phyloP scores from a whole-genome alignment of 2,888 invertebrate species.

The Gymnosoma rotundatum region DNA sequence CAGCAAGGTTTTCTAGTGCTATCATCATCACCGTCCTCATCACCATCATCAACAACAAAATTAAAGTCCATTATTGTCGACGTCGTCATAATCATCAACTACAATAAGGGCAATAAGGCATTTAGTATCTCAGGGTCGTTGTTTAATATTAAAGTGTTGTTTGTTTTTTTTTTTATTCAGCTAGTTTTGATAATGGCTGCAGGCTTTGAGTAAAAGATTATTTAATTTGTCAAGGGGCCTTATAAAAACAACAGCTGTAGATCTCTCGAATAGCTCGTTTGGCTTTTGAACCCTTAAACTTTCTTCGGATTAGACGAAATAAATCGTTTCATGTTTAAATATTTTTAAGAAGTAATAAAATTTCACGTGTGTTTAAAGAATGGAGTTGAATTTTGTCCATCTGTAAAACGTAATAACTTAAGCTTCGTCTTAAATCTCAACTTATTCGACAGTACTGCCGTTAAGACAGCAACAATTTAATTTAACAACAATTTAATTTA shows the following conservation, averaged over 20 bases:
- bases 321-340: too few relatives aligned
- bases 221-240: slow-evolving; percentile 14
- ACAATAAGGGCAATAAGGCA: slow-evolving; percentile 65
- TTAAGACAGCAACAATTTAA: too few relatives aligned
- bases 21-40: slow-evolving; percentile 38
- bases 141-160: slow-evolving; percentile 55
- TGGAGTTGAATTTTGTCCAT: too few relatives aligned
- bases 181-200: slow-evolving; percentile 56
- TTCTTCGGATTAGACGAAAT: too few relatives aligned
- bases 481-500: too few relatives aligned
- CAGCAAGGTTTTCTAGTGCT: slow-evolving; percentile 50
- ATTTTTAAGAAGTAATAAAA: too few relatives aligned
- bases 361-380: too few relatives aligned
- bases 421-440: too few relatives aligned
- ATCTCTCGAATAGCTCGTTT: too few relatives aligned
- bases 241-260: background rate
- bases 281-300: too few relatives aligned
- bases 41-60: slow-evolving; percentile 52
- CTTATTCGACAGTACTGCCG: too few relatives aligned
- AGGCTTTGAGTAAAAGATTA: background rate
- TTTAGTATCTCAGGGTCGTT: slow-evolving; percentile 66
- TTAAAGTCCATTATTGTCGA: slow-evolving; percentile 66
- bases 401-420: too few relatives aligned
- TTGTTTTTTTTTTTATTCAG: slow-evolving; percentile 26
- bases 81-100: slow-evolving; percentile 62